Conservation (phyloP, 1,140 invertebrate species). For the Gryon sp. region DNA sequence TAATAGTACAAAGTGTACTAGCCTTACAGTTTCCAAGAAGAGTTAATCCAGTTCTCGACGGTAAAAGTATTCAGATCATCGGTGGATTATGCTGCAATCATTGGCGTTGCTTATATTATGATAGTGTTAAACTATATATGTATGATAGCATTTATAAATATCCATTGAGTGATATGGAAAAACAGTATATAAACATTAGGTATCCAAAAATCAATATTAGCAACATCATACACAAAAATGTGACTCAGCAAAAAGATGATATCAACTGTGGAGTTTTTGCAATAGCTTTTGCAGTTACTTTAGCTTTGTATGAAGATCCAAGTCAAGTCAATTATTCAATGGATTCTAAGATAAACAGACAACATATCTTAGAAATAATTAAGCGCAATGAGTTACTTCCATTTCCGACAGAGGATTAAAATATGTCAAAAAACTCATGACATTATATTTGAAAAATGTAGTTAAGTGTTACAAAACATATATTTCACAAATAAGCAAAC, state of each 20-base stretch:
- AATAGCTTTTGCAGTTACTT: constrained; percentile 2
- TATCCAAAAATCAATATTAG: constrained; percentile 4
- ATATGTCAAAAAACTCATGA: too few relatives aligned
- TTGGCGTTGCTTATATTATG: constrained; percentile 30
- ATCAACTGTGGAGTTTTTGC: constrained; percentile 18
- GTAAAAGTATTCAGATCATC: constrained; percentile 23
- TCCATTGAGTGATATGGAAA: constrained; percentile 1
- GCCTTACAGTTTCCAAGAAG: neutral
- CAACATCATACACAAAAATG: constrained; percentile 9
- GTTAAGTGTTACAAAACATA: too few relatives aligned
- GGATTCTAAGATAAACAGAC: too few relatives aligned
- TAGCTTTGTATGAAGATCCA: constrained; percentile 18
- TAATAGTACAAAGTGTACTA: constrained; percentile 1
- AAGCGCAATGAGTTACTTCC: too few relatives aligned
- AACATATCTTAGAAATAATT: too few relatives aligned
- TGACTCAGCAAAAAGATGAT: constrained; percentile 12
- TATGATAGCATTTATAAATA: constrained; percentile 31
- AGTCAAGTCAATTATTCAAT: neutral
- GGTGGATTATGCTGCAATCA: constrained; percentile 4
- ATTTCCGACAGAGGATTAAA: too few relatives aligned
- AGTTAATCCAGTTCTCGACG: neutral
- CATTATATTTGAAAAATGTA: too few relatives aligned
- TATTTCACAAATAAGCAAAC: too few relatives aligned
- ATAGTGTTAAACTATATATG: neutral
- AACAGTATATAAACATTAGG: constrained; percentile 5